Percentiles rank a stretch among this genome's conserved stretches.
These are phyloP conservation scores for Porites rus DNA, from an alignment of 92 coral and sea anemone genomes.

Conservation along the genomic window DNA sequence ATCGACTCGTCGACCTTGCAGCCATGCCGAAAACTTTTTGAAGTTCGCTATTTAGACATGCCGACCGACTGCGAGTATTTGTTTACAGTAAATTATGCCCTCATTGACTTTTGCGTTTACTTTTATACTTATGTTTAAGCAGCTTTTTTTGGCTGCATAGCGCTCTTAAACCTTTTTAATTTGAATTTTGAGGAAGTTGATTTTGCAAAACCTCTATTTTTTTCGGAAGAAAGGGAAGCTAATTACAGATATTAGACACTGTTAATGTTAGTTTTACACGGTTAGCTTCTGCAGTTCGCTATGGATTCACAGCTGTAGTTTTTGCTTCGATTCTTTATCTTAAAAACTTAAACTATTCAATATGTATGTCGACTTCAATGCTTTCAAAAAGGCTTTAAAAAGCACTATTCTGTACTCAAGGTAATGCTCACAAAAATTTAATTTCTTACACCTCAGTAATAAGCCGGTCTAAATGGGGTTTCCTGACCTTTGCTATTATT, in stretches of 20 bases:
- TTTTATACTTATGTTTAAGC: conserved; percentile 9
- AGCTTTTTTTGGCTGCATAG: background rate
- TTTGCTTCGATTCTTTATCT: too few relatives aligned
- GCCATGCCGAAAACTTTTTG: background rate
- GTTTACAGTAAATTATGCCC: conserved; percentile 14
- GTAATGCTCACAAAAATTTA: too few relatives aligned
- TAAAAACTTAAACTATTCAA: too few relatives aligned
- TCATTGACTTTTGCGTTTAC: conserved; percentile 32
- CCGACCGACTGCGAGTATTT: conserved; percentile 21
- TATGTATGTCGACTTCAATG: too few relatives aligned
- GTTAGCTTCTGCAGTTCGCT: background rate
- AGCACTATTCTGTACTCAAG: too few relatives aligned
- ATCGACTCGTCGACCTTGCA: background rate
- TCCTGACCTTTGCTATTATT: too few relatives aligned
- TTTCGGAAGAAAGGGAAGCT: background rate
- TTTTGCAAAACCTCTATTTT: background rate
- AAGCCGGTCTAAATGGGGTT: too few relatives aligned
- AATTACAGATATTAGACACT: background rate
- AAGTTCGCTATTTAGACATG: background rate
- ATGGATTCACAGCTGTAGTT: too few relatives aligned
- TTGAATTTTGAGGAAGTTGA: conserved; percentile 1
- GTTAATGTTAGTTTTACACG: background rate
- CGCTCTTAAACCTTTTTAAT: background rate
- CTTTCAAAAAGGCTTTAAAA: too few relatives aligned
- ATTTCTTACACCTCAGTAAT: too few relatives aligned